phyloP scores from a whole-genome alignment of 2,888 invertebrate genomes.

The Hydrotaea diabolus region DNA sequence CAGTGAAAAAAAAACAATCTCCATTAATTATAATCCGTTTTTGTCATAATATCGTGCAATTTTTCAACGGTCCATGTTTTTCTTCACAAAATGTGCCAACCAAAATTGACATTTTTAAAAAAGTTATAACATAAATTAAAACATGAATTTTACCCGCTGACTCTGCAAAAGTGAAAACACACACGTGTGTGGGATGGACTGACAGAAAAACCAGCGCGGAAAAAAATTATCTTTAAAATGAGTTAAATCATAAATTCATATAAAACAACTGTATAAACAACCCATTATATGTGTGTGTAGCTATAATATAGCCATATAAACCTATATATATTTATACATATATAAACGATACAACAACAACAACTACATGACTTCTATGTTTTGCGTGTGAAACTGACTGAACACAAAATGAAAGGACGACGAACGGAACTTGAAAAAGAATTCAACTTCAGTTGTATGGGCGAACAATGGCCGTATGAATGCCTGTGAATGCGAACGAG shows the following conservation, averaged over 20 bases:
- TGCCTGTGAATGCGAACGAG: neutral
- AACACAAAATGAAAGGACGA: neutral
- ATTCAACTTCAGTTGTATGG: neutral
- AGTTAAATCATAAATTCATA: neutral
- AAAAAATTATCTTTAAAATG: constrained; percentile 6
- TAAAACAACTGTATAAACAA: no score
- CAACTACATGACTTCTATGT: neutral
- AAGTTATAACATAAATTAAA: constrained; percentile 10
- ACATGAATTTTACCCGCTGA: neutral
- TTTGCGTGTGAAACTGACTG: neutral
- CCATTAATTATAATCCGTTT: constrained; percentile 3
- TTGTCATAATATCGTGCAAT: neutral
- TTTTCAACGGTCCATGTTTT: neutral
- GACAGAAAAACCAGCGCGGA: neutral
- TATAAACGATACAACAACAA: neutral
- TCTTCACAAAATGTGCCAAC: neutral
- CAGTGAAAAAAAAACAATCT: neutral
- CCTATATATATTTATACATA: neutral
- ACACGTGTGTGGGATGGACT: no score
- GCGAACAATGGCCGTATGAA: neutral
- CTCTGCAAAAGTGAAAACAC: neutral
- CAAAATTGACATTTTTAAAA: neutral
- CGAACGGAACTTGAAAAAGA: neutral
- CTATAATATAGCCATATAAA: no score
- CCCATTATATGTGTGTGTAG: neutral